Percentiles rank a stretch among this genome's conserved stretches.
These are phyloP conservation scores for Laothoe populi DNA, from an alignment of 2,888 invertebrate species.

Conservation along the genomic window DNA sequence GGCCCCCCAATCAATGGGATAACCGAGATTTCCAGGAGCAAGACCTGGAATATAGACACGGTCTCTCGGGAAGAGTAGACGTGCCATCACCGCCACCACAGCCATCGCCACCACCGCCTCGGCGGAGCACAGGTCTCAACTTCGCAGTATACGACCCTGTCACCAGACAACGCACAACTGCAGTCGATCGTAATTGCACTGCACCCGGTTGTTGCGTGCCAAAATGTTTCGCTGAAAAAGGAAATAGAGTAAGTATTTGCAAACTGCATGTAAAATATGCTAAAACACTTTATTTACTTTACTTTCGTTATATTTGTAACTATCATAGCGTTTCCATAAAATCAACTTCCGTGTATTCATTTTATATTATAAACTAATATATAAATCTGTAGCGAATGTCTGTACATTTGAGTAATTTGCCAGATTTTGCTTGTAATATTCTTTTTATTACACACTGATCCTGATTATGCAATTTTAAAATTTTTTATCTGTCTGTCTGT, in stretches of 20 bases:
- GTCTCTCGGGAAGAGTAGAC: slow-evolving; percentile 48
- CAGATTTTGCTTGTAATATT: no score
- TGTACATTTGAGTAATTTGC: no score
- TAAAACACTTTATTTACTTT: background rate
- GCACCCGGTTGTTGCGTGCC: slow-evolving; percentile 90
- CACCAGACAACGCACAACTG: slow-evolving; percentile 69
- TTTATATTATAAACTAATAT: background rate
- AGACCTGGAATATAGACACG: slow-evolving; percentile 36
- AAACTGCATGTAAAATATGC: background rate
- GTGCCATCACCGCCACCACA: slow-evolving; percentile 35
- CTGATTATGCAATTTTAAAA: no score
- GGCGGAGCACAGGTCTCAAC: slow-evolving; percentile 52
- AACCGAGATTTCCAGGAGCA: slow-evolving; percentile 16
- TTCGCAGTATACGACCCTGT: slow-evolving; percentile 69
- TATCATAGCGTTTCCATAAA: no score
- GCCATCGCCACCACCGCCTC: slow-evolving; percentile 37
- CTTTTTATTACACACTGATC: no score
- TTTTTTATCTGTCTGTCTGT: no score
- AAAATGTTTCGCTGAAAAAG: slow-evolving; percentile 96
- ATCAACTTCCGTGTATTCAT: background rate
- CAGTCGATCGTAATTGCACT: slow-evolving; percentile 85
- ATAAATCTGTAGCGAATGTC: no score
- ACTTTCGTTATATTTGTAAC: background rate
- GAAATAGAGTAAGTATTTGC: slow-evolving; percentile 86
- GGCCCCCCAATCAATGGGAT: slow-evolving; percentile 35